A percentile compares a stretch with the other conserved stretches of the same genome.
Evolutionary conservation across 2,113 vertebrate genomes (phyloP).

Genomic region (Spizaetus ornatus): DNA sequence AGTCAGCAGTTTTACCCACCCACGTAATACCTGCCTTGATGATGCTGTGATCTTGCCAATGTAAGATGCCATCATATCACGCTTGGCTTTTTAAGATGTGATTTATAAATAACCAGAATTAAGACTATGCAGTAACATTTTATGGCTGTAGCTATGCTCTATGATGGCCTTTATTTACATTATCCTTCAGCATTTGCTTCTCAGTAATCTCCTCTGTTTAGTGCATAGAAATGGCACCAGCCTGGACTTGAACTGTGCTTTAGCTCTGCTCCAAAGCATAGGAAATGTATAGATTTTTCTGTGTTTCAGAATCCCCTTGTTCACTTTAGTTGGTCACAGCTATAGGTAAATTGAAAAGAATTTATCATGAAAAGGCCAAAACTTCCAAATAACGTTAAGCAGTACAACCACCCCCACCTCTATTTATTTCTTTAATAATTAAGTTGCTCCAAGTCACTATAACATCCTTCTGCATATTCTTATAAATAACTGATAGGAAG

Average conservation of each 20-base stretch:
- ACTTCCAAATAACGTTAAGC: background rate
- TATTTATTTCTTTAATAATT: background rate
- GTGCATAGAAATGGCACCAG: background rate
- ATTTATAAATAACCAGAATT: background rate
- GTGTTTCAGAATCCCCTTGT: background rate
- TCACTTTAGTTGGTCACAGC: background rate
- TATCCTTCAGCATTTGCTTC: background rate
- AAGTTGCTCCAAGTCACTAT: background rate
- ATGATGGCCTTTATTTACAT: background rate
- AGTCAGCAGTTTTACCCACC: background rate
- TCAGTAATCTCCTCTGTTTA: background rate
- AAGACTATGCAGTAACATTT: background rate
- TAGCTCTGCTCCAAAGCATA: background rate
- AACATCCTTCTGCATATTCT: background rate
- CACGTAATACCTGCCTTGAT: accelerated
- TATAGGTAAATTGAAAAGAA: background rate
- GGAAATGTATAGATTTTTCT: background rate
- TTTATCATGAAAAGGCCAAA: background rate
- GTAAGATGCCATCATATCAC: background rate
- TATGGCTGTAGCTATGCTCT: background rate
- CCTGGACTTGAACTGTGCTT: background rate
- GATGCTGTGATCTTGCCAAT: background rate
- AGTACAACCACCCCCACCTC: accelerated
- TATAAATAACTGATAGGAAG: background rate
- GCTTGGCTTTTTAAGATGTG: background rate